Conservation (phyloP, 2,888 invertebrate genomes). For the Cotesia congregata region DNA sequence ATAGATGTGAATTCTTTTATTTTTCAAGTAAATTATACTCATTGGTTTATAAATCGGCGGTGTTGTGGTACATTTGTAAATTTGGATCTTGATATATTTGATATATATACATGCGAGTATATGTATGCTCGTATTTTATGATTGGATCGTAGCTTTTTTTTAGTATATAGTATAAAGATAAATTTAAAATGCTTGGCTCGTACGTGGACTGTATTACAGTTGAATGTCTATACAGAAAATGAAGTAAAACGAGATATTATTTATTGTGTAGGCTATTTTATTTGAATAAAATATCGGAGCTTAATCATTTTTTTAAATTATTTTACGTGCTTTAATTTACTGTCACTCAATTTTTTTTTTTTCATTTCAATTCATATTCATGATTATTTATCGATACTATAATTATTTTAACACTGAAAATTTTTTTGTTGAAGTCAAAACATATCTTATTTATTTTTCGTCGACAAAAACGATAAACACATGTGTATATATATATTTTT, state of each 20-base stretch:
- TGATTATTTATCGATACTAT: too few relatives aligned
- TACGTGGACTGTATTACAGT: neutral
- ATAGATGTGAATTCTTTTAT: neutral
- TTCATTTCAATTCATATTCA: too few relatives aligned
- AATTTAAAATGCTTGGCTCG: neutral
- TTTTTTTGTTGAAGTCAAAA: too few relatives aligned
- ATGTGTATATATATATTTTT: too few relatives aligned
- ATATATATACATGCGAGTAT: neutral
- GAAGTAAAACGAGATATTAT: neutral
- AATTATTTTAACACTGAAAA: too few relatives aligned
- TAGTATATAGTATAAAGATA: neutral
- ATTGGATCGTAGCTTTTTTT: neutral
- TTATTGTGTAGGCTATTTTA: neutral
- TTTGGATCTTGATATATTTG: constrained; percentile 4
- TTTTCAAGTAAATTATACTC: neutral
- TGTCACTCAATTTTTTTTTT: too few relatives aligned
- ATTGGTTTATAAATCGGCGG: neutral
- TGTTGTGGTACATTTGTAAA: neutral
- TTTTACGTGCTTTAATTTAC: neutral
- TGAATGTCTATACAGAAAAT: neutral
- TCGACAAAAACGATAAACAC: too few relatives aligned
- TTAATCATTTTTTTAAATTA: neutral
- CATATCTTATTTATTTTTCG: too few relatives aligned
- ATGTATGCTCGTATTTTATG: neutral
- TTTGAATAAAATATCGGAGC: neutral